Evolutionary conservation across 2,888 invertebrate genomes (phyloP).

Genomic region (Acrocyrtus sp.): DNA sequence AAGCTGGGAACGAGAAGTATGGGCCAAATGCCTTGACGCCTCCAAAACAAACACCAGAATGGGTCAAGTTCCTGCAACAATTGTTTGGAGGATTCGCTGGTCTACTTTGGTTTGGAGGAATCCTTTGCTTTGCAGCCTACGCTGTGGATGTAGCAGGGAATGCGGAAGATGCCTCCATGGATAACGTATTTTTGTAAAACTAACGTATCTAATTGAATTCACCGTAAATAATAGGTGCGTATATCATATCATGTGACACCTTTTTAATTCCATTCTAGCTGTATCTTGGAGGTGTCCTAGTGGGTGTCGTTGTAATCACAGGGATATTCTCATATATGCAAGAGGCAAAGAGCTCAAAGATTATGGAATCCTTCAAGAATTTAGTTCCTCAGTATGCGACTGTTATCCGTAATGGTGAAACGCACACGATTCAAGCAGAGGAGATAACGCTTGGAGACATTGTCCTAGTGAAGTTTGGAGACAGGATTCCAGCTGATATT

Average conservation of each 20-base stretch:
- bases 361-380: constrained; percentile 58
- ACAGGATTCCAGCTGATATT: constrained; percentile 72
- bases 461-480: constrained; percentile 72
- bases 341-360: constrained; percentile 76
- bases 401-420: constrained; percentile 44
- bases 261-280: constrained; percentile 66
- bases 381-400: constrained; percentile 53
- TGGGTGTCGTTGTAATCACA: constrained; percentile 75
- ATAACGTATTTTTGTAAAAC: constrained; percentile 25
- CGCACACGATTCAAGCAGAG: constrained; percentile 18
- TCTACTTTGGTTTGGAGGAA: constrained; percentile 69
- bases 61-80: constrained; percentile 70
- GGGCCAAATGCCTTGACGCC: constrained; percentile 69
- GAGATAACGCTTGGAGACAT: constrained; percentile 68
- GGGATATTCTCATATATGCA: constrained; percentile 80
- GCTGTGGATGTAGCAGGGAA: constrained; percentile 63
- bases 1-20: constrained; percentile 65
- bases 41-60: constrained; percentile 69
- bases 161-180: constrained; percentile 32
- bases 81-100: constrained; percentile 71
- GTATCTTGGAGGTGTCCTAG: constrained; percentile 74
- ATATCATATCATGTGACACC: background rate
- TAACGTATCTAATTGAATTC: background rate
- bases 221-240: background rate
- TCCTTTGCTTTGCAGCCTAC: constrained; percentile 69